Conservation (phyloP, 1,140 invertebrate species). For the Fopius arisanus region DNA sequence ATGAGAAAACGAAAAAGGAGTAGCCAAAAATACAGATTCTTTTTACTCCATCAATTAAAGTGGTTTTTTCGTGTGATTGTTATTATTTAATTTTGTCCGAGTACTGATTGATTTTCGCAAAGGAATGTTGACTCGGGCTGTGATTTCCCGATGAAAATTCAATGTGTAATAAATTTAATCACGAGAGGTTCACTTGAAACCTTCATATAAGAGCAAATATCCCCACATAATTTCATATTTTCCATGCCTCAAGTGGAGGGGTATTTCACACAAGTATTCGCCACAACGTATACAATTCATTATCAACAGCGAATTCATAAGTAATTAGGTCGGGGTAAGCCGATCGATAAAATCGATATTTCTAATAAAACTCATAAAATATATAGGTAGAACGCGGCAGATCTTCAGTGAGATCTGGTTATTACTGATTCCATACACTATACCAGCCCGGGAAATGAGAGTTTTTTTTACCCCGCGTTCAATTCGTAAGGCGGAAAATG, state of each 20-base stretch:
- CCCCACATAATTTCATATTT: not conserved
- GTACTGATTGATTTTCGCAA: no score
- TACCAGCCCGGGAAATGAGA: slow-evolving; percentile 24
- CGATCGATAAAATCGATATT: slow-evolving; percentile 33
- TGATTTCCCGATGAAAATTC: not conserved
- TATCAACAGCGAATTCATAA: not conserved
- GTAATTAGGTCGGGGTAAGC: not conserved
- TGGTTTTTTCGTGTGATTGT: no score
- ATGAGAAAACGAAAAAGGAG: not conserved
- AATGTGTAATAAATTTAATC: no score
- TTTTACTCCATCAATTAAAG: no score
- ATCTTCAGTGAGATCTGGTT: slow-evolving; percentile 6
- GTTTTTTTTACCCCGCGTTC: slow-evolving; percentile 20
- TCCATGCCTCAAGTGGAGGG: not conserved
- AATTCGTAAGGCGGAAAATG: slow-evolving; percentile 15
- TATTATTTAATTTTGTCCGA: no score
- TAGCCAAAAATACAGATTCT: not conserved
- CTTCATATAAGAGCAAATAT: not conserved
- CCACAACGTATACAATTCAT: not conserved
- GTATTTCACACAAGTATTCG: not conserved
- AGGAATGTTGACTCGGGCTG: no score
- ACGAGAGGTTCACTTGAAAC: no score
- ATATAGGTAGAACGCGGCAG: not conserved
- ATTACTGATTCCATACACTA: slow-evolving; percentile 29
- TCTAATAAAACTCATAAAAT: slow-evolving; percentile 32